phyloP scores from a whole-genome alignment of 1,140 invertebrate species.

The Bombyx mandarina region DNA sequence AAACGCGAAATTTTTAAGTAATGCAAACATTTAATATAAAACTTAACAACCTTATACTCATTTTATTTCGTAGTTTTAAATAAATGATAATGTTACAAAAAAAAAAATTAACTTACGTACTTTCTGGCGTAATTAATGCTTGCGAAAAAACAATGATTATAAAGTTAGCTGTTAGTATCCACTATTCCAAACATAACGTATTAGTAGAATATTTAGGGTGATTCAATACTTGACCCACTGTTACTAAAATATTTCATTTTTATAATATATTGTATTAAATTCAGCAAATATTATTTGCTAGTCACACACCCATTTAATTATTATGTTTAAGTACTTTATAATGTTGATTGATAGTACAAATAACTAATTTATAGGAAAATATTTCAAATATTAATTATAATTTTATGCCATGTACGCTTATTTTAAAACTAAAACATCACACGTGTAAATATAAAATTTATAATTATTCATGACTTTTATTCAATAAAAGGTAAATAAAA shows the following conservation, averaged over 20 bases:
- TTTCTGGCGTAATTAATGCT: constrained; percentile 26
- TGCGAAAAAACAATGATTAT: constrained; percentile 1
- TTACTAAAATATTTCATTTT: constrained; percentile 50
- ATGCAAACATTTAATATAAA: constrained; percentile 47
- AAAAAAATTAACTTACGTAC: constrained; percentile 15
- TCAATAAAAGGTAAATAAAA: constrained; percentile 7
- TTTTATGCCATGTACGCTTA: constrained; percentile 71
- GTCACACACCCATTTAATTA: constrained; percentile 58
- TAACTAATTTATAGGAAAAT: constrained; percentile 68
- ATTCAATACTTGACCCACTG: constrained; percentile 54
- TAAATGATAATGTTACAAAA: constrained; percentile 31
- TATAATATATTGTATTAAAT: constrained; percentile 22
- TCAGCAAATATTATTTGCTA: constrained; percentile 69
- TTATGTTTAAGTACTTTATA: constrained; percentile 60
- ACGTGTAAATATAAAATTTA: constrained; percentile 69
- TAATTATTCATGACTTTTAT: constrained; percentile 51
- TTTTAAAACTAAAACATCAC: constrained; percentile 68
- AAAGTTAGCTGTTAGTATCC: constrained; percentile 36
- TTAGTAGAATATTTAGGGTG: constrained; percentile 36
- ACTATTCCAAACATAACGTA: constrained; percentile 34
- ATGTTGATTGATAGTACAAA: constrained; percentile 71
- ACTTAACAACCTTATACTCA: constrained; percentile 49
- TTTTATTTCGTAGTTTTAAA: constrained; percentile 39
- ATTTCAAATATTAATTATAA: constrained; percentile 66
- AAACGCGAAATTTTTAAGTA: constrained; percentile 29